Base-by-base conservation (phyloP, 2,888 invertebrate species). In the Drosophila villosipedis region DNA sequence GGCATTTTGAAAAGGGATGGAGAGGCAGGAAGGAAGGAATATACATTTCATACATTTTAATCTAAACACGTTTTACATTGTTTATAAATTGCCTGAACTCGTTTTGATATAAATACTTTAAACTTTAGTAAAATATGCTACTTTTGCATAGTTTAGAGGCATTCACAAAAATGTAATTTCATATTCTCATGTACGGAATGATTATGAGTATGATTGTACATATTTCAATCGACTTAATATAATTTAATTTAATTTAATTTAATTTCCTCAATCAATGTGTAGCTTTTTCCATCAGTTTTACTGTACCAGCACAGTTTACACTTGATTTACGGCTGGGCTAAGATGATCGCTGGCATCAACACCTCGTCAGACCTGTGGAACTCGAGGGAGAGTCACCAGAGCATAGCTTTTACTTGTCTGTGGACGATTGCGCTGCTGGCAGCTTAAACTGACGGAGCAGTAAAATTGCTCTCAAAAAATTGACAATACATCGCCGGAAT, bases 401-500 rank as follows among this genome's bases (percentile, higher is more conserved):
- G 70, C 33, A 66, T 35, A 58, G 64, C 37, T 60, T 43, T 52
- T 50, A 65, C 63, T 75, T 75, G 68, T 68, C 66, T 66, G 52
- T 66, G 65, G 49, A 49, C 28, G 63, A 47, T 50, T 47, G 30
- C 16, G 52, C 59, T 64, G 67, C 39, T 49, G 52, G 55, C 28
- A 57, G 37, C 39, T 69, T 68, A 65, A 62, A 68, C 60, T 67
- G 71, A 73, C 61, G 59, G 47, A 60, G 33, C 69, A 57, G 77
- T 70, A 65, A 77, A 80, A 80, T 80, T 73, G 71, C 72, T 64
- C 71, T 69, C 12, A 67, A 70, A 65, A 77, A 80, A 80, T 70
- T 77, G 80, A 74, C 80, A 80, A 68, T 62, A 76, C 62, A 53
- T 63, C 43, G 68, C 43, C 62, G 28, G 65, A 53, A 63, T 63